Base-by-base conservation (phyloP, 2,888 invertebrate species). In the Melieria crassipennis region DNA sequence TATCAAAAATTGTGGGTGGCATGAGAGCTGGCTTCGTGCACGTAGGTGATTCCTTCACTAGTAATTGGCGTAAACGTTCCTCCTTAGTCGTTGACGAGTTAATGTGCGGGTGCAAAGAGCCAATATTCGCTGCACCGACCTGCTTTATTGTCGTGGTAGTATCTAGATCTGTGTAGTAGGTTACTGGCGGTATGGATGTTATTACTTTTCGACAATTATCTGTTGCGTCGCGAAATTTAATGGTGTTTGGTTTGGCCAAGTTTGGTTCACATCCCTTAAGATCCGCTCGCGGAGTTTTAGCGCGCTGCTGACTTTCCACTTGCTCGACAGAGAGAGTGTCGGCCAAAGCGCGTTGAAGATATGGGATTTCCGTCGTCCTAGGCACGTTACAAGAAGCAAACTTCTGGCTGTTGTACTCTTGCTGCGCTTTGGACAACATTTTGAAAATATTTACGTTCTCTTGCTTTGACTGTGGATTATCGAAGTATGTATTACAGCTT, bases 401-500 rank as follows among this genome's bases (percentile, higher is more conserved):
- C 78, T 93, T 93, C 2, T 83, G 82, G 50, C 73, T 75, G 13
- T 70, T 71, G 70, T 68, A 58, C 79, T 95, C 94, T 83, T 95
- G 93, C 83, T 96, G 96, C 5, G 97, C 97, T 86, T 94, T 94
- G 70, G 93, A 93, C 74, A 97, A 88, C 94, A 97, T 94, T 81
- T 93, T 92, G 84, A 95, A 93, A 85, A 94, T 93, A 82, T 93
- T 93, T 42, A 92, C 90, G 66, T 89, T 88, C 30, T 87, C 87
- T 73, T 81, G 72, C 58, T 75, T 76, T 30, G 61, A 13, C 65
- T 75, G 47, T 16, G 71, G 65, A 72, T 80, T 55, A 69, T 73
- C 73, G 5, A 71, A 43, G 70, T 69, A 69, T 3, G 46, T n/a
- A n/a, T 47, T 11, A 57, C 7, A 30, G 48, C 62, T 10, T 71